Conservation (phyloP, 2,888 invertebrate species). For the Pteria penguin region DNA sequence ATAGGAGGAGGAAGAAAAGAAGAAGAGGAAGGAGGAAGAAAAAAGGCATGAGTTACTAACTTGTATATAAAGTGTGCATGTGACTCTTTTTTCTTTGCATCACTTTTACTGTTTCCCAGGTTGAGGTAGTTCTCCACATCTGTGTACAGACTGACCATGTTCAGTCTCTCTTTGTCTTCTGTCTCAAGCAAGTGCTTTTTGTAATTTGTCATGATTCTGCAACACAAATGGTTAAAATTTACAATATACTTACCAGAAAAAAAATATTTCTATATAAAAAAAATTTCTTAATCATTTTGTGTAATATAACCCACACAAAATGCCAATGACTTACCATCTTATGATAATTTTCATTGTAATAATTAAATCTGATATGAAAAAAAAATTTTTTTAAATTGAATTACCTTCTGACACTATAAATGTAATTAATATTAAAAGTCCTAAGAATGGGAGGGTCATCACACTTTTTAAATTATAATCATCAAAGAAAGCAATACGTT, state of each 20-base stretch:
- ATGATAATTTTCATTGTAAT: too few relatives aligned
- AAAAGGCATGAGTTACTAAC: constrained; percentile 59
- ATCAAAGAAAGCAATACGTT: background rate
- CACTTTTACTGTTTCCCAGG: constrained; percentile 69
- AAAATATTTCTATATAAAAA: too few relatives aligned
- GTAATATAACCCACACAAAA: background rate
- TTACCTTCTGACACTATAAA: background rate
- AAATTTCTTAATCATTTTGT: background rate
- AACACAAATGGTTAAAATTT: too few relatives aligned
- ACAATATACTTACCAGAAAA: background rate
- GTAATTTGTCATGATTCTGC: constrained; percentile 76
- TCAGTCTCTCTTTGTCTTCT: constrained; percentile 69
- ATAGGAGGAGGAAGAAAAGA: too few relatives aligned
- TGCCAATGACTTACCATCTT: too few relatives aligned
- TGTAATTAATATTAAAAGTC: background rate
- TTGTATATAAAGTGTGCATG: constrained; percentile 67
- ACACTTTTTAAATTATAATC: background rate
- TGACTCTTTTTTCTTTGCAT: constrained; percentile 61
- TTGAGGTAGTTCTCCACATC: constrained; percentile 74
- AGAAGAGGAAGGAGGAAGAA: background rate
- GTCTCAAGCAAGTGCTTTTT: constrained; percentile 75
- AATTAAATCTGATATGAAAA: too few relatives aligned
- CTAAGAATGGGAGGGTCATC: background rate
- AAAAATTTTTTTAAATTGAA: too few relatives aligned
- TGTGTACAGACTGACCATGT: constrained; percentile 71